Evolutionary conservation across 2,888 invertebrate genomes (phyloP), one percentile per base, ranked within the genome.

Genomic region (Leptodirus hochenwartii): DNA sequence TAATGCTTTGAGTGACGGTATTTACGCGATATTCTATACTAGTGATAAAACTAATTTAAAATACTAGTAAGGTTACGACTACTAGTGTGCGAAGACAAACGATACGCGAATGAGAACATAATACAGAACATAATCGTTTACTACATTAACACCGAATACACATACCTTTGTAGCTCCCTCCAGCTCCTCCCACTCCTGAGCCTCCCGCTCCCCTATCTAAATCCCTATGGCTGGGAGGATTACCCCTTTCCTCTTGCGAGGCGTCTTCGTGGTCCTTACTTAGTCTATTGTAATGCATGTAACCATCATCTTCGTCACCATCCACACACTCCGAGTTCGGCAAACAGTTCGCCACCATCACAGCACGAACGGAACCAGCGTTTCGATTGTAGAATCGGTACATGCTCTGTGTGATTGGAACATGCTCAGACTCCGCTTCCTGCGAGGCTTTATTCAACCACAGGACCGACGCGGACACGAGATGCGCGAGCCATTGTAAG

Each of bases 401-500:
- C 37, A 79, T 52, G 44, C 70, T 69, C 45, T 69, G 72, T 53
- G 77, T 70, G 25, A 84, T 74, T 1, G 80, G 78, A 22, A 77
- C 71, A 46, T 76, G 69, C 47, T 82, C 82, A 1, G 79, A 78
- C 35, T 73, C 69, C 3, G 70, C 63, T 51, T 81, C 81, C 49
- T 82, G 81, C 34, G 71, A 76, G 3, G 82, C 82, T 56, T 79
- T 80, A 54, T 79, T 82, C 2, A 84, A 57, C 75, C 78, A 81
- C 16, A 84, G 57, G 23, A 76, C 66, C 13, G 80, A 80, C 8
- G 69, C 65, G 46, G 73, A 76, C 11, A 75, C 71, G 40, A 76
- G 55, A 50, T 78, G 73, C 1, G 74, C 78, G 29, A 82, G 54
- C 77, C 80, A 80, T 45, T 72, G 69, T n/a, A 82, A 57, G 47